A percentile compares a stretch with the other conserved stretches of the same genome.
phyloP scores from a whole-genome alignment of 2,888 invertebrate genomes.

The Eudemis profundana region DNA sequence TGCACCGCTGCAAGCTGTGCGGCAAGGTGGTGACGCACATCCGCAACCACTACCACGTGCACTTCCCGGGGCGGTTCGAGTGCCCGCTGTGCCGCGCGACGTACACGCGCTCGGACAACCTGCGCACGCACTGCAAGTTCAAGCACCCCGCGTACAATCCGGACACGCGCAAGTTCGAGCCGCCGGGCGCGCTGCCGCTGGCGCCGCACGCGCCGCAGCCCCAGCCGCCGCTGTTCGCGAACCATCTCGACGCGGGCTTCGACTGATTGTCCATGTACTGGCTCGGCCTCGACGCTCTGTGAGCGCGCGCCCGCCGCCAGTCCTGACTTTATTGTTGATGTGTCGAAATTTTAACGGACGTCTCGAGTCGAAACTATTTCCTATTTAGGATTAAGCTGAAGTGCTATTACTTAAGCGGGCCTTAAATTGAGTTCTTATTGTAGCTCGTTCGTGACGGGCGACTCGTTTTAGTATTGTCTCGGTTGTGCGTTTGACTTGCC shows the following conservation, averaged over 20 bases:
- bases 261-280: constrained; percentile 81
- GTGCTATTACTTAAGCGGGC: constrained; percentile 84
- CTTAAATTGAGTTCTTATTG: constrained; percentile 61
- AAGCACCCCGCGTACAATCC: constrained; percentile 95
- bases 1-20: constrained; percentile 97
- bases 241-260: constrained; percentile 85
- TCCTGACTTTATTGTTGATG: constrained; percentile 60
- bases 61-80: constrained; percentile 96
- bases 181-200: constrained; percentile 82
- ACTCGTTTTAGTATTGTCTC: constrained; percentile 81
- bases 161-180: constrained; percentile 94
- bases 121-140: constrained; percentile 96
- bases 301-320: constrained; percentile 59
- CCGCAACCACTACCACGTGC: constrained; percentile 97
- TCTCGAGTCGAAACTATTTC: constrained; percentile 72
- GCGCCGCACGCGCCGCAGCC: constrained; percentile 78
- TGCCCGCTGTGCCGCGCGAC: constrained; percentile 96
- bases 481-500: constrained; percentile 85
- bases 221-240: constrained; percentile 84
- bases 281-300: constrained; percentile 77
- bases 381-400: constrained; percentile 82
- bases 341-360: constrained; percentile 66
- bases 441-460: constrained; percentile 62
- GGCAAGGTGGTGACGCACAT: constrained; percentile 98
- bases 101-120: constrained; percentile 96